Evolutionary conservation across 2,888 invertebrate species (phyloP).

Genomic region (Polydrusus tereticollis): DNA sequence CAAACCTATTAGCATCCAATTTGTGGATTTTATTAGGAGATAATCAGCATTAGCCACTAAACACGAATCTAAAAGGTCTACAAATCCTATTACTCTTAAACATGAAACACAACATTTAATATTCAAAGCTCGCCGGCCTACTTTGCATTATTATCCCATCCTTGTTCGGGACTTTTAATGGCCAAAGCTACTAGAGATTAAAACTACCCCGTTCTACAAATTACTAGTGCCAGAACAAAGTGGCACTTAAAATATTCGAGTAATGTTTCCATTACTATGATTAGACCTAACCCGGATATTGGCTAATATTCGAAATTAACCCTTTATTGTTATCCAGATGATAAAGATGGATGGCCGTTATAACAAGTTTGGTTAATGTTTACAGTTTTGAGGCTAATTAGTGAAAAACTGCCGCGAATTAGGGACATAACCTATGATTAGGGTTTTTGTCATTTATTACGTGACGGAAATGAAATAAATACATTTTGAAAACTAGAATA

Average conservation of each 20-base stretch:
- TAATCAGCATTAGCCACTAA: conserved; percentile 8
- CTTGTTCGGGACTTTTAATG: conserved; percentile 32
- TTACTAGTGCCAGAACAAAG: conserved; percentile 22
- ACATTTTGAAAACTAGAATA: no score
- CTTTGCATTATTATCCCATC: conserved; percentile 29
- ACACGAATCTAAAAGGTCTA: conserved; percentile 11
- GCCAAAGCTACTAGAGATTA: conserved; percentile 26
- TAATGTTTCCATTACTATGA: conserved; percentile 23
- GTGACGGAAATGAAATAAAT: no score
- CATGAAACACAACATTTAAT: conserved; percentile 28
- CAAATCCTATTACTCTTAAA: conserved; percentile 19
- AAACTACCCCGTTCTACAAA: conserved; percentile 25
- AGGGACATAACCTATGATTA: no score
- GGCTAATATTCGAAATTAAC: conserved; percentile 22
- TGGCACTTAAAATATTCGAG: conserved; percentile 22
- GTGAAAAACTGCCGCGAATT: neutral
- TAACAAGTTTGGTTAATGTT: neutral
- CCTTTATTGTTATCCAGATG: conserved; percentile 8
- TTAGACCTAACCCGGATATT: conserved; percentile 15
- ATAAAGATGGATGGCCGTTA: neutral
- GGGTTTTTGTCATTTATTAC: no score
- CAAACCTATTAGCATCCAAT: neutral
- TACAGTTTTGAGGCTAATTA: neutral
- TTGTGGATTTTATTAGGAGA: conserved; percentile 1
- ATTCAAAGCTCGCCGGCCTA: conserved; percentile 18